Percentiles rank a stretch among this genome's conserved stretches.
Conservation (phyloP, 2,113 vertebrate species). For the Cyprinodon tularosa region DNA sequence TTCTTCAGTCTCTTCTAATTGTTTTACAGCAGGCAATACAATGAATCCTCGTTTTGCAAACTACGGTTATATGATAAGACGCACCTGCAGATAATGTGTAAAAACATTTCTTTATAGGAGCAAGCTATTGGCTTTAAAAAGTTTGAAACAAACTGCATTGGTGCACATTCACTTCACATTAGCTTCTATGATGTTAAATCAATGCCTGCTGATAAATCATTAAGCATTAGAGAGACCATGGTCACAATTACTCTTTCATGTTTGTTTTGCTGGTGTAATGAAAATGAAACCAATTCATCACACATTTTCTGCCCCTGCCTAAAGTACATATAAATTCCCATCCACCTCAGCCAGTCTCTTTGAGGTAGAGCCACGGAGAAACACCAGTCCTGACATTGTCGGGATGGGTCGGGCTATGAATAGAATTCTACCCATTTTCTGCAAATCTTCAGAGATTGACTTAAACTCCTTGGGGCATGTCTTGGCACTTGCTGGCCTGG, state of each 20-base stretch:
- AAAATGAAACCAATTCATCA: background rate
- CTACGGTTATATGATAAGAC: too few relatives aligned
- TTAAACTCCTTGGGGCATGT: constrained; percentile 45
- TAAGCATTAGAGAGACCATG: background rate
- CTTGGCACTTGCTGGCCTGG: constrained; percentile 31
- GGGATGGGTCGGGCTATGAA: constrained; percentile 51
- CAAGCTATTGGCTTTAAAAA: background rate
- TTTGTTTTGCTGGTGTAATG: background rate
- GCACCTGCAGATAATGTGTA: too few relatives aligned
- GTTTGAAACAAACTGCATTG: too few relatives aligned
- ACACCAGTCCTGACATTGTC: constrained; percentile 63
- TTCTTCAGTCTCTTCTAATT: too few relatives aligned
- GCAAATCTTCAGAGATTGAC: constrained; percentile 53
- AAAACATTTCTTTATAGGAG: background rate
- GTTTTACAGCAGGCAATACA: too few relatives aligned
- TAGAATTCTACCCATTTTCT: constrained; percentile 57
- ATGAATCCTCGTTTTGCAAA: too few relatives aligned
- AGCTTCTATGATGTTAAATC: background rate
- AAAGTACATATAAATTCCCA: constrained; percentile 17
- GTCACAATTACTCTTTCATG: background rate
- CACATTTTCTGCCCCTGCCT: background rate
- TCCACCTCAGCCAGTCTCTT: constrained; percentile 27
- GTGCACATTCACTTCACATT: background rate
- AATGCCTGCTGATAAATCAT: background rate
- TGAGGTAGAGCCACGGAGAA: constrained; percentile 28